Conservation (phyloP, 2,888 invertebrate genomes). For the Tenthredo distinguenda region DNA sequence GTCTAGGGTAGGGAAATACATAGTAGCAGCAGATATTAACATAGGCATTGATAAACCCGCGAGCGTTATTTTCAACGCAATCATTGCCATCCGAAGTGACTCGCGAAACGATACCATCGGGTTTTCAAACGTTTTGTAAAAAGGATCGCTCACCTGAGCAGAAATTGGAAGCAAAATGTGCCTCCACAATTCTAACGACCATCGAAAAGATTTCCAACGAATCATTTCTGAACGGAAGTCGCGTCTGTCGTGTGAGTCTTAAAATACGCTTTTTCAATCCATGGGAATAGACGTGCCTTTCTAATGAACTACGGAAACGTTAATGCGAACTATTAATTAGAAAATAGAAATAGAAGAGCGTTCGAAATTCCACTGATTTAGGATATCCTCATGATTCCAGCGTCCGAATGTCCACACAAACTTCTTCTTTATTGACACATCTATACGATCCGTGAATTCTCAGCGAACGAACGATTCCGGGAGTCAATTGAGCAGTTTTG, state of each 20-base stretch:
- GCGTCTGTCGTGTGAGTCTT: background rate
- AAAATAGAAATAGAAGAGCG: background rate
- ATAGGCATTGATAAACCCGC: conserved; percentile 1
- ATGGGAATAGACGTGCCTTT: background rate
- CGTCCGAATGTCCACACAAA: background rate
- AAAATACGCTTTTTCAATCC: background rate
- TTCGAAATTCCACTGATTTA: background rate
- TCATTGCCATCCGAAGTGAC: background rate
- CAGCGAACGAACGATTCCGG: background rate
- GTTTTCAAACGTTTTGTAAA: background rate
- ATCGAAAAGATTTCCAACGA: background rate
- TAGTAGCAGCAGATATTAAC: background rate
- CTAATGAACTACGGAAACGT: conserved; percentile 2
- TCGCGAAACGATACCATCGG: background rate
- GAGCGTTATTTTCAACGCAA: conserved; percentile 4
- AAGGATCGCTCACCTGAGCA: background rate
- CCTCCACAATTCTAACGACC: background rate
- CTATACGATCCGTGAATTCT: background rate
- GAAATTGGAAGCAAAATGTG: background rate
- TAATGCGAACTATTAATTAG: background rate
- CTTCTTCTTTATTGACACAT: background rate
- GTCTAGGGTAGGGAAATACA: background rate
- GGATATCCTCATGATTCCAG: background rate
- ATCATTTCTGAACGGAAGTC: background rate
- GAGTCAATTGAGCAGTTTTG: conserved; percentile 14